Evolutionary conservation across 2,113 vertebrate species (phyloP), one percentile per base, ranked within the genome.

Genomic region (Microcebus lehilahytsara): DNA sequence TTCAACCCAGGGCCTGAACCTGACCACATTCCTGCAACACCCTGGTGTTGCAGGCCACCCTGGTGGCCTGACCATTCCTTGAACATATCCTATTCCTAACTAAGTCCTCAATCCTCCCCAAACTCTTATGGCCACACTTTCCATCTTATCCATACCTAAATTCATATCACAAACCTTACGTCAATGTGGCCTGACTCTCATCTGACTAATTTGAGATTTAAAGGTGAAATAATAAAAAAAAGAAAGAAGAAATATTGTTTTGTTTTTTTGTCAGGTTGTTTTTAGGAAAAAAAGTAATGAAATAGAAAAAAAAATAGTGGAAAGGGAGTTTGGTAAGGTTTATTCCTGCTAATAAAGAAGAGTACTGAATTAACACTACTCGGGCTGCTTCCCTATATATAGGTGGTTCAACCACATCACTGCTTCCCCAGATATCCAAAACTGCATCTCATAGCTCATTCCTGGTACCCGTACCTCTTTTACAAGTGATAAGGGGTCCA

Each of bases 401-500:
- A 86, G 4, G 5, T 27, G 27, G 6, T 34, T 80, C 34, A 91
- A 32, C n/a, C 40, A 71, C 22, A 90, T 89, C 37, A 60, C 25
- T 80, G 5, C 27, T 94, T 86, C 74, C 67, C 51, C 40, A 75
- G n/a, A 69, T 88, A 51, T 69, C 5, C 22, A 6, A 94, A 71
- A 89, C 30, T 89, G 11, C 6, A 85, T 87, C n/a, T 49, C 23
- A 69, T 49, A 71, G 30, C 53, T 84, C 83, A 84, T 71, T 62
- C 32, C 32, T 58, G 25, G 60, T 17, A 0, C 19, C n/a, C 87
- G 77, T 96, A 99, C 99, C 99, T 98, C 95, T 98, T 97, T 97
- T 99, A 92, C 99, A 99, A 0, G 98, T 98, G 71, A 99, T 98
- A n/a, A 99, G 97, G 0, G 99, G 98, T 69, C 99, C 99, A 87